A percentile compares a stretch with the other conserved stretches of the same genome.
Evolutionary conservation across 2,888 invertebrate genomes (phyloP).

Genomic region (Patella pellucida): DNA sequence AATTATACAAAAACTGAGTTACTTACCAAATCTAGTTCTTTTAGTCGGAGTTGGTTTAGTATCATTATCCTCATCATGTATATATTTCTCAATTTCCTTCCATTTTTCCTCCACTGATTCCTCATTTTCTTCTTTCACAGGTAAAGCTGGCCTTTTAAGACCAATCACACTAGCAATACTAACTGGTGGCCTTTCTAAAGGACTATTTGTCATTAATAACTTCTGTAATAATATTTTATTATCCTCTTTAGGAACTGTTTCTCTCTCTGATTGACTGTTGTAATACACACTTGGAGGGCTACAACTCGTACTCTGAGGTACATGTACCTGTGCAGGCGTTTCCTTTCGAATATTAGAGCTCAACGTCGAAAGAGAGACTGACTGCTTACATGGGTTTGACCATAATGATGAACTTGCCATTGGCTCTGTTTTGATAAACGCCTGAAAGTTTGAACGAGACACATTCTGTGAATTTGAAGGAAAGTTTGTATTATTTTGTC

Average conservation of each 20-base stretch:
- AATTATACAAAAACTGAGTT: background rate
- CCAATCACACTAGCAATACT: background rate
- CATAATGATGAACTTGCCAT: background rate
- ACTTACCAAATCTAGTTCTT: slow-evolving; percentile 47
- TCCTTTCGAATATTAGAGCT: background rate
- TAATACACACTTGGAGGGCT: background rate
- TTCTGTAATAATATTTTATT: background rate
- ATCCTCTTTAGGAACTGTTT: background rate
- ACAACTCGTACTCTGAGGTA: background rate
- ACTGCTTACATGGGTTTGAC: background rate
- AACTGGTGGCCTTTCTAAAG: background rate
- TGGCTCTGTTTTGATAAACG: background rate
- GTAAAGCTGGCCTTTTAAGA: background rate
- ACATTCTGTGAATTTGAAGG: background rate
- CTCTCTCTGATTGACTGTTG: background rate
- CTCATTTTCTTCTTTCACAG: slow-evolving; percentile 20
- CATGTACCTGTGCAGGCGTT: background rate
- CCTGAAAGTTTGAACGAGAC: background rate
- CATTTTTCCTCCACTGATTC: slow-evolving; percentile 57
- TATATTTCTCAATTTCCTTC: slow-evolving; percentile 60
- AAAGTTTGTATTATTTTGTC: background rate
- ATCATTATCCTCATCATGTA: slow-evolving; percentile 40
- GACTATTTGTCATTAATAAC: background rate
- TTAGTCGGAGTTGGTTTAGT: slow-evolving; percentile 30
- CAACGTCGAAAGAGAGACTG: no score